Evolutionary conservation across 2,113 vertebrate species (phyloP).

Genomic region (Mormoops blainvillei): DNA sequence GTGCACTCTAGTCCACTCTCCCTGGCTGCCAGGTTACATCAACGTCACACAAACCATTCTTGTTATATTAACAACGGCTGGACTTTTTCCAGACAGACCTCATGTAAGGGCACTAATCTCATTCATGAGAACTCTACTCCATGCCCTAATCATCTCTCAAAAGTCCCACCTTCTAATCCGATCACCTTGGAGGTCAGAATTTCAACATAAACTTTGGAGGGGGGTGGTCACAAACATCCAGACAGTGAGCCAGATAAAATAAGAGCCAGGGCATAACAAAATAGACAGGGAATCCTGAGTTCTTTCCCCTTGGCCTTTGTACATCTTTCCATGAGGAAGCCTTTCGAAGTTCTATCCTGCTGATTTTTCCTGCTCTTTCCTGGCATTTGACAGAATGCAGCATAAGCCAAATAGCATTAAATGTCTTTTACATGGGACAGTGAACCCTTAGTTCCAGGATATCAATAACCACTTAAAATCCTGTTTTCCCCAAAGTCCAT

Average conservation of each 20-base stretch:
- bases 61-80: too few relatives aligned
- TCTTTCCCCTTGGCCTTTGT: not conserved
- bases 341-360: not conserved
- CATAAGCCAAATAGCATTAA: not conserved
- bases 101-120: not conserved
- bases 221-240: not conserved
- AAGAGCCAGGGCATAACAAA: not conserved
- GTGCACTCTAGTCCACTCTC: too few relatives aligned
- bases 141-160: not conserved
- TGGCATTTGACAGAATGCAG: not conserved
- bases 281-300: not conserved
- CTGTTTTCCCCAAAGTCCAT: not conserved
- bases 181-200: not conserved
- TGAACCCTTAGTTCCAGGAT: not conserved
- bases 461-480: not conserved
- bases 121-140: not conserved
- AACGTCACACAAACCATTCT: too few relatives aligned
- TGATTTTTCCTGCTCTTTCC: not conserved
- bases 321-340: not conserved
- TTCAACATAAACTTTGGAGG: not conserved
- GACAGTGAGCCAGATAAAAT: not conserved
- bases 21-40: too few relatives aligned
- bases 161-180: not conserved
- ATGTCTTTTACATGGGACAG: not conserved
- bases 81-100: too few relatives aligned